phyloP scores from a whole-genome alignment of 2,113 vertebrate genomes.

The Eretmochelys imbricata region DNA sequence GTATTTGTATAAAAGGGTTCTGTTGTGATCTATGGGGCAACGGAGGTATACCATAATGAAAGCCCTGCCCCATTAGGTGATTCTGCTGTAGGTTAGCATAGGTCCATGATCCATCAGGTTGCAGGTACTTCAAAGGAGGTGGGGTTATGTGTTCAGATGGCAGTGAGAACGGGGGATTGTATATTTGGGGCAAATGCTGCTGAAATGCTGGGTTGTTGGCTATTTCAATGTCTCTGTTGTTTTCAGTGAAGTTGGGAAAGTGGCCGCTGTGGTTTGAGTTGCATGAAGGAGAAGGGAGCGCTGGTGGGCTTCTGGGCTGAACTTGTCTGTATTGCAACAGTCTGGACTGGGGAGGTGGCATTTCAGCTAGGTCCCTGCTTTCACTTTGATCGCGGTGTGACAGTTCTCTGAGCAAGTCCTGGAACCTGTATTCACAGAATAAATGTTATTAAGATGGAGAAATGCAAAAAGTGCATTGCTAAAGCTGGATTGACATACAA shows the following conservation, averaged over 20 bases:
- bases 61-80: constrained; percentile 89
- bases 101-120: constrained; percentile 94
- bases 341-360: constrained; percentile 96
- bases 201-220: constrained; percentile 86
- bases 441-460: not conserved
- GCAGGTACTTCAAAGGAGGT: constrained; percentile 94
- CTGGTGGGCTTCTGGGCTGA: constrained; percentile 88
- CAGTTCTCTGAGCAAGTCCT: constrained; percentile 93
- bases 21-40: constrained; percentile 92
- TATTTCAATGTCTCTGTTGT: constrained; percentile 86
- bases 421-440: constrained; percentile 83
- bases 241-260: constrained; percentile 85
- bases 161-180: constrained; percentile 87
- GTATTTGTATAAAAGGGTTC: constrained; percentile 93
- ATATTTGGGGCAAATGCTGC: constrained; percentile 86
- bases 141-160: constrained; percentile 87
- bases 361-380: constrained; percentile 88
- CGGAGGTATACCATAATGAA: constrained; percentile 92
- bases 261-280: constrained; percentile 82
- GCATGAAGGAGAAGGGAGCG: constrained; percentile 84
- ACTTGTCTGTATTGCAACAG: constrained; percentile 97
- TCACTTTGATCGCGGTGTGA: constrained; percentile 89
- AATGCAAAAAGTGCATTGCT: not conserved
- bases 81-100: constrained; percentile 90
- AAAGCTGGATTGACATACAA: constrained; percentile 45